phyloP scores from a whole-genome alignment of 2,797 vertebrate species.

The Dermochelys coriacea region DNA sequence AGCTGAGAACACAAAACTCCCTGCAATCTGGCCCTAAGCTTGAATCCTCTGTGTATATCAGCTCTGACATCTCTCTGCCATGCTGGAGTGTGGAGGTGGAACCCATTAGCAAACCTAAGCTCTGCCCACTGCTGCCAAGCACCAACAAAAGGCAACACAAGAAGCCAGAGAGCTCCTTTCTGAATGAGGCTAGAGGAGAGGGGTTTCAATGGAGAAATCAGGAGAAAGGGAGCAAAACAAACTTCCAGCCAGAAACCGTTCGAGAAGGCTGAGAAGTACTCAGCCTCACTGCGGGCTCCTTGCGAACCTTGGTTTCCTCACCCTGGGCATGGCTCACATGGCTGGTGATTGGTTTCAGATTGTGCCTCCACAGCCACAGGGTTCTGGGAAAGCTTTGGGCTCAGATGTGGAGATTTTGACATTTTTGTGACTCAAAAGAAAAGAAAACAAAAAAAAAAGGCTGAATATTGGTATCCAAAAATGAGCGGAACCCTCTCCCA shows the following conservation, averaged over 20 bases:
- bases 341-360: not conserved
- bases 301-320: not conserved
- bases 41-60: not conserved
- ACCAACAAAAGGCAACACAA: not conserved
- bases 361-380: not conserved
- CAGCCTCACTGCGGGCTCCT: not conserved
- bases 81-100: not conserved
- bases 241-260: not conserved
- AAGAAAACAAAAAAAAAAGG: not conserved
- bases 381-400: not conserved
- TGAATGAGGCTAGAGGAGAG: not conserved
- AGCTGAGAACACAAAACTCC: not conserved
- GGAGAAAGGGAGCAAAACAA: not conserved
- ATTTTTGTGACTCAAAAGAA: not conserved
- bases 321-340: not conserved
- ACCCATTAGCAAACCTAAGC: constrained; percentile 15
- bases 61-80: not conserved
- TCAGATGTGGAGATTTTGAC: not conserved
- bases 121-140: not conserved
- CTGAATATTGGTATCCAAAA: not conserved
- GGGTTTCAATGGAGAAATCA: not conserved
- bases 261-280: constrained; percentile 15
- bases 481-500: not conserved
- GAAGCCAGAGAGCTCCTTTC: not conserved
- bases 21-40: not conserved